phyloP scores from a whole-genome alignment of 1,140 invertebrate species.

The Drosophila baimaii region DNA sequence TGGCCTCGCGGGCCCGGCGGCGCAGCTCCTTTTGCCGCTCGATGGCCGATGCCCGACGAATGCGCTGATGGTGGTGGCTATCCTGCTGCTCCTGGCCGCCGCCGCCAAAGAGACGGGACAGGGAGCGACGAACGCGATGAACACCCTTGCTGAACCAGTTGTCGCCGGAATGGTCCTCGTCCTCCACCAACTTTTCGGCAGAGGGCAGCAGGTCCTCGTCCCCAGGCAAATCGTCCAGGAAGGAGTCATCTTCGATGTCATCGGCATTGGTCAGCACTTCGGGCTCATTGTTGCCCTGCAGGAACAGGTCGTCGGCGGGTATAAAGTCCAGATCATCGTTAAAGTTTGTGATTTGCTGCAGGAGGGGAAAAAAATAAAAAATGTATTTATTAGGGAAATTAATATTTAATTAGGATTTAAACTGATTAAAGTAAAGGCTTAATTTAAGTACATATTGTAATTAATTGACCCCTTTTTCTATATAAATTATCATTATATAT shows the following conservation, averaged over 20 bases:
- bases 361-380: background rate
- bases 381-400: background rate
- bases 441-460: too few relatives aligned
- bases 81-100: conserved; percentile 16
- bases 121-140: conserved; percentile 70
- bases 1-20: background rate
- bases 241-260: background rate
- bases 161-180: conserved; percentile 2
- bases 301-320: conserved; percentile 32
- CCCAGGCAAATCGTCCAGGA: conserved; percentile 16
- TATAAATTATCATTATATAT: too few relatives aligned
- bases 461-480: too few relatives aligned
- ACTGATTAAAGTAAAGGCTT: too few relatives aligned
- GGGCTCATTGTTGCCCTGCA: conserved; percentile 12
- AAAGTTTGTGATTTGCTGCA: conserved; percentile 60
- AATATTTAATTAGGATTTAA: background rate
- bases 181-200: conserved; percentile 28
- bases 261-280: conserved; percentile 2
- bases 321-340: conserved; percentile 46
- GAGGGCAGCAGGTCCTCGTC: conserved; percentile 27
- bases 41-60: background rate
- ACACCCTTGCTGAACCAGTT: conserved; percentile 66
- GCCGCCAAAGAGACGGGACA: conserved; percentile 64
- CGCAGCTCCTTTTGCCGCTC: conserved; percentile 32
- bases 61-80: background rate